Base-by-base conservation (phyloP, 2,888 invertebrate genomes). In the Chelonus formosanus region DNA sequence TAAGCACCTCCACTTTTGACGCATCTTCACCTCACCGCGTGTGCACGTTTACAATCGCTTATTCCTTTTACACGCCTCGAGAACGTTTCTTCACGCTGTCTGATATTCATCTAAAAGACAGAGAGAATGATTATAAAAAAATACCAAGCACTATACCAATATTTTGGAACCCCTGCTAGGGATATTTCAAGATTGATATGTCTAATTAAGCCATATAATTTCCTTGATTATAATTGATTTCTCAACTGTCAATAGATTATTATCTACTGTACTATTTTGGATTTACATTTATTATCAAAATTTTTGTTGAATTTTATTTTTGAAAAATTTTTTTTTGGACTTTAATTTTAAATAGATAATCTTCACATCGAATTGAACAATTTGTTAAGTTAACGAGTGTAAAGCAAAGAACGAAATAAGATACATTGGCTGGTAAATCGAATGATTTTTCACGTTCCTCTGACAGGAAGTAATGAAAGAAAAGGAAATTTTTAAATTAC, bases 141-240 rank as follows among this genome's bases (percentile, higher is more conserved):
- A 53, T 52, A 43, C 50, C 54, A 48, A n/a, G 52, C 44, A 36
- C 34, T 55, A 32, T 54, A 59, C 65, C 45, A 65, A 35, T 59
- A 40, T 45, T 58, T 50, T 64, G 65, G 74, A 73, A 73, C 75
- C 73, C 75, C 65, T 43, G 45, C 34, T 73, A 63, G 74, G 52
- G 75, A 71, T 55, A 67, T 62, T 68, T 61, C 64, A 71, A 73
- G 78, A 80, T 80, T 78, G 79, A 80, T 80, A 79, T 75, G 75
- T 79, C 77, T 79, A 80, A 80, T 80, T 78, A 80, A 76, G 74
- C 74, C 78, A 77, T 79, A 78, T 77, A 78, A 80, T 79, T 75
- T 73, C 57, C 62, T 60, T 64, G 70, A 74, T 74, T 75, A 77
- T 75, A 75, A 40, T 40, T 5, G 6, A 6, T 40, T 44, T 31